phyloP scores from a whole-genome alignment of 64 coral and sea anemone genomes.

The Astreopora myriophthalma region DNA sequence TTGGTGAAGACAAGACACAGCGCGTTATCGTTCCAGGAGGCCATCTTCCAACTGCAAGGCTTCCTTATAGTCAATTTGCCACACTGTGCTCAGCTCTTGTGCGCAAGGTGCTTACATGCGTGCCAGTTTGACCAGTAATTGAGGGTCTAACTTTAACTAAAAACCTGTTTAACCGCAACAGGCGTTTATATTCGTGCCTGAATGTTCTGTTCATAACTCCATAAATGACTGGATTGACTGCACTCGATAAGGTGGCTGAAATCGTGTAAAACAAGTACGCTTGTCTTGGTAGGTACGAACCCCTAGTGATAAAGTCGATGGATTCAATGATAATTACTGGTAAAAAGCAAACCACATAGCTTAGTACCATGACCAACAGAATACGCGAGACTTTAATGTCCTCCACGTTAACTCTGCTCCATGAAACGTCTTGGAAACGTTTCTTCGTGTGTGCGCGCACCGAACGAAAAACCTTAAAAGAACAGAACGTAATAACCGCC shows the following conservation, averaged over 20 bases:
- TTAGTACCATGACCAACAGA: constrained; percentile 39
- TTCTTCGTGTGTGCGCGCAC: constrained; percentile 24
- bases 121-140: background rate
- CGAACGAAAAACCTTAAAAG: constrained; percentile 27
- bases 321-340: constrained; percentile 52
- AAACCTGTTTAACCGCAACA: constrained; percentile 22
- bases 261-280: constrained; percentile 46
- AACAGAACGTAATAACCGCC: constrained; percentile 33
- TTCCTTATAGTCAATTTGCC: too few species aligned
- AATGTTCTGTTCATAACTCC: constrained; percentile 56
- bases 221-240: constrained; percentile 62
- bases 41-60: too few species aligned
- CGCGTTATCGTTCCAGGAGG: too few species aligned
- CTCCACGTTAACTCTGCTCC: constrained; percentile 36
- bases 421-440: background rate
- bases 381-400: constrained; percentile 70
- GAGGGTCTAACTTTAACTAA: background rate
- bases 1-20: too few species aligned
- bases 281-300: constrained; percentile 6
- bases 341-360: constrained; percentile 16
- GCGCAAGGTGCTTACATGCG: too few species aligned
- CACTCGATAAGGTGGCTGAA: background rate
- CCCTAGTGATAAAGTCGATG: constrained; percentile 25
- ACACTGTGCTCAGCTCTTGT: too few species aligned
- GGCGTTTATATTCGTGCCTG: constrained; percentile 38